A percentile compares a stretch with the other conserved stretches of the same genome.
These are phyloP conservation scores for Helostoma temminkii DNA, from an alignment of 2,797 vertebrate genomes.

Conservation along the genomic window DNA sequence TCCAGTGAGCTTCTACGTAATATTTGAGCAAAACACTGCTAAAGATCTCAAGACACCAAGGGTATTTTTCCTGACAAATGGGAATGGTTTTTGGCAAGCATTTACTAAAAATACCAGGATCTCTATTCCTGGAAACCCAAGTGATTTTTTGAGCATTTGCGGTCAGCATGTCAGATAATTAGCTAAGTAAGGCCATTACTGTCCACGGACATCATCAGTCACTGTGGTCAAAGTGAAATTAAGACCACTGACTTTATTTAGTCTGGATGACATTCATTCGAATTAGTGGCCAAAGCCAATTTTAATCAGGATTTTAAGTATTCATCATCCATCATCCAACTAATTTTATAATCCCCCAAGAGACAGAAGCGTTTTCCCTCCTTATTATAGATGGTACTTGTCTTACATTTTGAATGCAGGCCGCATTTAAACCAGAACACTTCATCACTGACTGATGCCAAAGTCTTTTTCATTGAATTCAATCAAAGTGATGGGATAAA, in stretches of 20 bases:
- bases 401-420: background rate
- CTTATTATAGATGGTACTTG: background rate
- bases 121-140: background rate
- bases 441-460: conserved; percentile 13
- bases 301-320: background rate
- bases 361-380: background rate
- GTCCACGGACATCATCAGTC: background rate
- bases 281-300: background rate
- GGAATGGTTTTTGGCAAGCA: conserved; percentile 8
- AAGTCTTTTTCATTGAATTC: background rate
- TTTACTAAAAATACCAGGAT: background rate
- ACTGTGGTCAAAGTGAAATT: background rate
- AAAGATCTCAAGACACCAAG: background rate
- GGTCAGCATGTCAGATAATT: conserved; percentile 1
- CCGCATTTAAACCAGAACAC: conserved; percentile 18
- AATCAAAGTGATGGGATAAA: conserved; percentile 27
- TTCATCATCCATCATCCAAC: background rate
- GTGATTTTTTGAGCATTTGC: background rate
- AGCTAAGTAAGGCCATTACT: background rate
- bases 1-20: background rate
- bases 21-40: background rate
- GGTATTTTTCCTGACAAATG: conserved; percentile 7
- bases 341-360: background rate
- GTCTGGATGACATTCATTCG: background rate
- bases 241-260: background rate